Evolutionary conservation across 2,797 vertebrate genomes (phyloP), one percentile per base, ranked within the genome.

Genomic region (Erpetoichthys calabaricus): DNA sequence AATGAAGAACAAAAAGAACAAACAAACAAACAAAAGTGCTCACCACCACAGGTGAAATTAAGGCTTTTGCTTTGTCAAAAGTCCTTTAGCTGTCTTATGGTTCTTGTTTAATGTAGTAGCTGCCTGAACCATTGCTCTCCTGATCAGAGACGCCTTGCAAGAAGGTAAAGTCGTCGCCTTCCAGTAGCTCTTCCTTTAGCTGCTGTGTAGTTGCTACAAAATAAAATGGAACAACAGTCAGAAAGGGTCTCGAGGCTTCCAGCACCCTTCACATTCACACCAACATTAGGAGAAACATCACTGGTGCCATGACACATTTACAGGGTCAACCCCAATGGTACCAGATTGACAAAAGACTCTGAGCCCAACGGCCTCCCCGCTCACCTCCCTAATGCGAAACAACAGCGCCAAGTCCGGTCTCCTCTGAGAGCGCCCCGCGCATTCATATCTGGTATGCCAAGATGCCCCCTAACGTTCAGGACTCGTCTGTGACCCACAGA

Each of bases 21-120:
- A 44, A 9, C 42, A 42, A 42, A 10, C 47, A 44, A 58, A 4
- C 61, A 9, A 9, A 67, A 65, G 65, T 63, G 74, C 71, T 72
- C 75, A 69, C 64, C 64, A 55, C 74, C 73, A 74, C 76, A 75
- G 73, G 74, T 69, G 65, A 70, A 74, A 77, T 70, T 77, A 80
- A 76, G 62, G 74, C 46, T 70, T 65, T 56, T 55, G 46, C 25
- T 60, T 66, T 63, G 62, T 65, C 59, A 59, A 60, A 55, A 61
- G 68, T 53, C n/a, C 67, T 62, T 5, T 50, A 70, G 70, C 65
- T 65, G 63, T 68, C 67, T 93, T 77, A 97, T 5, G 93, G 94
- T 62, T 98, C 92, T 63, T 97, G 95, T 79, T 94, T 94, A 81
- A 95, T 96, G 84, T 91, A 95, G 81, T 92, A 94, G 84, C 88